These are phyloP conservation scores for Solea solea DNA, from an alignment of 2,113 vertebrate genomes.

Conservation along the genomic window DNA sequence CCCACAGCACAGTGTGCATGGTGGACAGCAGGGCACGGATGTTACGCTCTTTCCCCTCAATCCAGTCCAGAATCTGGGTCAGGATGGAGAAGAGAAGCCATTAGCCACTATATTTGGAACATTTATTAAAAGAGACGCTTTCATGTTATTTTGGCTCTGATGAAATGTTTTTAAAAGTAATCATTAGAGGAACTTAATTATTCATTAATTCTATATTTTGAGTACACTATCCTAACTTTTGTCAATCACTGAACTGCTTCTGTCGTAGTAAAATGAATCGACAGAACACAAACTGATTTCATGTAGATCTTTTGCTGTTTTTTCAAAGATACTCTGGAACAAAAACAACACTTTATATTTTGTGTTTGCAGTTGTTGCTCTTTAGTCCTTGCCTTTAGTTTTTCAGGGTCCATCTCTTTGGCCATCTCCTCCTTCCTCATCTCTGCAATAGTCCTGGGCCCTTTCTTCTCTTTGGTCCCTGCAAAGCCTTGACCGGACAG, in stretches of 20 bases:
- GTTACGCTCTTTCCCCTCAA: slow-evolving; percentile 98
- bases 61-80: slow-evolving; percentile 95
- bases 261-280: slow-evolving; percentile 16
- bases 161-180: slow-evolving; percentile 20
- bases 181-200: slow-evolving; percentile 21
- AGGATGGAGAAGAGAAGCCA: not conserved
- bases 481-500: slow-evolving; percentile 96
- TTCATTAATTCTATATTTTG: slow-evolving; percentile 28
- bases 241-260: slow-evolving; percentile 20
- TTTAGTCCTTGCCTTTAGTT: slow-evolving; percentile 86
- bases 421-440: slow-evolving; percentile 99
- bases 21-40: slow-evolving; percentile 97
- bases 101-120: slow-evolving; percentile 29
- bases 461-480: slow-evolving; percentile 92
- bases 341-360: not conserved
- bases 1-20: slow-evolving; percentile 98
- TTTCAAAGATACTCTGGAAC: not conserved
- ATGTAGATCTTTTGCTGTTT: slow-evolving; percentile 10
- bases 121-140: slow-evolving; percentile 34
- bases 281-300: not conserved
- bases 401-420: slow-evolving; percentile 99
- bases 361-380: not conserved
- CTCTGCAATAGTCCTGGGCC: slow-evolving; percentile 96
- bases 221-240: slow-evolving; percentile 20
- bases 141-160: slow-evolving; percentile 29